Evolutionary conservation across 1,140 invertebrate genomes (phyloP), one percentile per base, ranked within the genome.

Genomic region (Aphelinus atriplicis): DNA sequence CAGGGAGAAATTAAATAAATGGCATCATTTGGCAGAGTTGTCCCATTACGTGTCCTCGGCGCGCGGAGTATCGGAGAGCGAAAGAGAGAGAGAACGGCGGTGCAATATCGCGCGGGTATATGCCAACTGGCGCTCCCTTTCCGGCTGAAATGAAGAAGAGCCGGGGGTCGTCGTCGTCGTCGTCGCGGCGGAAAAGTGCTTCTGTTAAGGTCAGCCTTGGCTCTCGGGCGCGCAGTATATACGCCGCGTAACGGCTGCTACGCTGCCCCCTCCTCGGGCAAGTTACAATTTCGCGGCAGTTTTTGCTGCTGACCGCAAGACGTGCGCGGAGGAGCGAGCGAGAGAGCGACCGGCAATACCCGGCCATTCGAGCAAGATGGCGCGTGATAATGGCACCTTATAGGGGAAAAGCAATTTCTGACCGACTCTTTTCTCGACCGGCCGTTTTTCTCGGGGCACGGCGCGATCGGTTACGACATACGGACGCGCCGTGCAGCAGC

Each of bases 371-470:
- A 82, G 80, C 85, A 87, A 85, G 84, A 86, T 87, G 85, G 84
- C 83, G 84, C 84, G 83, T 85, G 84, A 86, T 86, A 86, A 86
- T 86, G 82, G 83, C 69, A 82, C 80, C 83, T 86, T 85, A 86
- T 84, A 83, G 79, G 80, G 81, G 82, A 85, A 85, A 86, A 85
- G 84, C 85, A 86, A 86, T 86, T 86, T 86, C 85, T 82, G 79
- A 76, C 78, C 76, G 78, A 53, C 65, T 50, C 43, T 51, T 55
- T 63, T 42, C 51, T 26, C 26, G 26, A 26, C 26, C 26, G 26
- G 26, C 26, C 26, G 26, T 26, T 26, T 26, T 26, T 26, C 26
- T 26, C 26, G 26, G 26, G 26, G 26, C 26, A 26, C 26, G 26
- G 26, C 26, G 26, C 26, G 77, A 62, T 79, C 77, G 60, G 73